Base-by-base conservation (phyloP, 2,797 vertebrate species). In the Rhinatrema bivittatum region DNA sequence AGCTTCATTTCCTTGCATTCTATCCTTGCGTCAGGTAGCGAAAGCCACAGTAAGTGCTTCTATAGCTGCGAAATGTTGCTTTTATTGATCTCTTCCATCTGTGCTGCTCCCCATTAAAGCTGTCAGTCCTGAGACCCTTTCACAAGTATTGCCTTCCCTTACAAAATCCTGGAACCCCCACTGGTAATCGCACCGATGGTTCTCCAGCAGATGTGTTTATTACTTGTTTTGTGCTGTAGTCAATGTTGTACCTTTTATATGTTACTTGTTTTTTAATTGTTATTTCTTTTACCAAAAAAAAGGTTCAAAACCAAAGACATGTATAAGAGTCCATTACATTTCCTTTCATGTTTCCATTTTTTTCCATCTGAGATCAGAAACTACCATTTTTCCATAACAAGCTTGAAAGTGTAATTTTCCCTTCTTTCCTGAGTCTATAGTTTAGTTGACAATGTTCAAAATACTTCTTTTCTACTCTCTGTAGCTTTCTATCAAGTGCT, bases 161-260 rank as follows among this genome's bases (percentile, higher is more conserved):
- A 40, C 19, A 55, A 68, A 62, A 68, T 40, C 30, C 54, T 59
- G 56, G 56, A 56, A 50, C 35, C 61, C 49, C 39, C 56, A 61
- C 53, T 70, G 61, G 53, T 68, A 68, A 45, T 40, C 56, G 57
- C 52, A 57, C 63, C 61, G 58, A 64, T 53, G 28, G 20, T 56
- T 64, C 56, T 60, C 56, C 35, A 71, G 60, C 62, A 66, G 32
- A 62, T 47, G 55, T 74, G 55, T 80, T 76, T 65, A 49, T 62
- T 73, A 47, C 65, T 65, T 82, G 59, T 77, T 53, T 62, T 68
- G 68, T 78, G 71, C 44, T 39, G 53, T 72, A 69, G 42, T 84
- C 56, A 44, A 9, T 80, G 66, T 78, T 59, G 50, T 60, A 60
- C 56, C 50, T 42, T 62, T 35, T 67, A 39, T 68, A 41, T 46